These are phyloP conservation scores for Eupsilia transversa DNA, from an alignment of 2,888 invertebrate genomes.

Conservation along the genomic window DNA sequence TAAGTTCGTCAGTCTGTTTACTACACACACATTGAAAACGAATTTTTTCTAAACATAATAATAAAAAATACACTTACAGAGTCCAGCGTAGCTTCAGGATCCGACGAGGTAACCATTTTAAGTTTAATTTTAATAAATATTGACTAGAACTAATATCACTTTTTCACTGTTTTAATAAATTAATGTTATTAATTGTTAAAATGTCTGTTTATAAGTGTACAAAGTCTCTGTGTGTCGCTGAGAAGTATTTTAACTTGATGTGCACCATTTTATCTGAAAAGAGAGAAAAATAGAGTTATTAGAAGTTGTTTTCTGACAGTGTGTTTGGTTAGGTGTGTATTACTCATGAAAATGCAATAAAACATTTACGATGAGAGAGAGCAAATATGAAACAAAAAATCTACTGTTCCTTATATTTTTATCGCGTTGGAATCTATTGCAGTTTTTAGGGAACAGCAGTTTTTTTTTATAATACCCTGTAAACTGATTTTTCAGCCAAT, in stretches of 20 bases:
- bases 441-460: too few relatives aligned
- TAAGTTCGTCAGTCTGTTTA: background rate
- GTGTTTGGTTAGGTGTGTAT: background rate
- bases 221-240: background rate
- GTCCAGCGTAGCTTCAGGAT: constrained; percentile 44
- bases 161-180: constrained; percentile 14
- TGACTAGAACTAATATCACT: constrained; percentile 57
- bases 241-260: constrained; percentile 24
- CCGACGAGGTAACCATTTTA: constrained; percentile 33
- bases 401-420: too few relatives aligned
- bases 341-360: background rate
- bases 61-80: constrained; percentile 28
- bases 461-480: too few relatives aligned
- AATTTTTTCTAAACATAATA: background rate
- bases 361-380: too few relatives aligned
- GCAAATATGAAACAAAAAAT: too few relatives aligned
- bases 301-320: background rate
- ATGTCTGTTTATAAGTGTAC: constrained; percentile 26
- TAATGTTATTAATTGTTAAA: background rate
- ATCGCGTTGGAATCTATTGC: too few relatives aligned
- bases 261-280: constrained; percentile 60
- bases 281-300: constrained; percentile 7
- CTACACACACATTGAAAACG: background rate
- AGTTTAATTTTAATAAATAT: constrained; percentile 8
- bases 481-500: too few relatives aligned